Evolutionary conservation across 2,113 vertebrate species (phyloP).

Genomic region (Chrysochloris asiatica): DNA sequence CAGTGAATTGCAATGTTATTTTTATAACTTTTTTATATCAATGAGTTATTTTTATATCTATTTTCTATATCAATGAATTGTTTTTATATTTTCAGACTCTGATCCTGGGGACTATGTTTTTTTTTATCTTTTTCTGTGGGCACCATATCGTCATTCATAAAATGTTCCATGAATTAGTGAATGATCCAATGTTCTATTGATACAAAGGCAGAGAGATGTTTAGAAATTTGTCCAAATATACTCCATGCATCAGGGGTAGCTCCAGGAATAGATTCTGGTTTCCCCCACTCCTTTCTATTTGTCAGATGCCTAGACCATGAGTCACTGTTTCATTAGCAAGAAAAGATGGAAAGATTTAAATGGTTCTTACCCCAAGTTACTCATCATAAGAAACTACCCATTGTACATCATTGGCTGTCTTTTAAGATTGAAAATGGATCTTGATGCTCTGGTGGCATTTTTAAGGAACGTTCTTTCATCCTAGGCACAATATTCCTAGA

Average conservation of each 20-base stretch:
- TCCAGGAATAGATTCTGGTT: conserved; percentile 40
- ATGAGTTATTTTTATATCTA: neutral
- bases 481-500: neutral
- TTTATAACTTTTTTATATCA: neutral
- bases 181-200: neutral
- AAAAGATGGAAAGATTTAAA: neutral
- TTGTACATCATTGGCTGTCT: neutral
- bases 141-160: neutral
- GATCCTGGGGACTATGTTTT: neutral
- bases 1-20: neutral
- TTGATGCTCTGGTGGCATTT: conserved; percentile 61
- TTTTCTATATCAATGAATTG: neutral
- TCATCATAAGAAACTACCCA: conserved; percentile 26
- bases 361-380: conserved; percentile 27
- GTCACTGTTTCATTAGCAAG: conserved; percentile 31
- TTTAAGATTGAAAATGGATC: conserved; percentile 46
- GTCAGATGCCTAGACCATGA: neutral
- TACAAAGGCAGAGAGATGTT: conserved; percentile 36
- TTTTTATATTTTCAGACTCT: too few relatives aligned
- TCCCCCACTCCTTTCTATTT: conserved; percentile 17
- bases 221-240: conserved; percentile 44
- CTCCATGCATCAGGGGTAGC: neutral
- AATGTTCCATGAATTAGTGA: neutral
- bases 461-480: conserved; percentile 27
- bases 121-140: neutral